phyloP scores from a whole-genome alignment of 2,797 vertebrate species.

The Glyptemys insculpta region DNA sequence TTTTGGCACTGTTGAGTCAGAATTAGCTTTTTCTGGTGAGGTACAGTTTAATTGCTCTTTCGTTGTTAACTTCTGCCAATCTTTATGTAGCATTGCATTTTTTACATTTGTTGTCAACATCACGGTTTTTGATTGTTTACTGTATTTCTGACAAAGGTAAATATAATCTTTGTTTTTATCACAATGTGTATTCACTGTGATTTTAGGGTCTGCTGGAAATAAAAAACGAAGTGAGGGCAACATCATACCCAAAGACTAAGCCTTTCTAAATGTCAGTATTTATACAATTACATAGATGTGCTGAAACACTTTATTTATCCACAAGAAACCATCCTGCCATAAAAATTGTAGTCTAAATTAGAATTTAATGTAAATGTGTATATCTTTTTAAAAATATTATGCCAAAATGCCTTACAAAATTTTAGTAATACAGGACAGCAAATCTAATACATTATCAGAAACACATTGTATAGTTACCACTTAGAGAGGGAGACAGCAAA shows the following conservation, averaged over 20 bases:
- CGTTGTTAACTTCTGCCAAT: neutral
- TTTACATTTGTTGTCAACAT: neutral
- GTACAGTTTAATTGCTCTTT: neutral
- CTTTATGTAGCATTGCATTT: accelerated
- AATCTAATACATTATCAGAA: neutral
- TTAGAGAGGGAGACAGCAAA: neutral
- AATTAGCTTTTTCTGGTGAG: neutral
- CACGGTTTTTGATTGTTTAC: neutral
- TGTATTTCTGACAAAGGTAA: neutral
- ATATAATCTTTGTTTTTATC: neutral
- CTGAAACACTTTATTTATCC: neutral
- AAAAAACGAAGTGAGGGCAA: neutral
- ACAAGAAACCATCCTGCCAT: neutral
- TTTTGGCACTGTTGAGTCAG: neutral
- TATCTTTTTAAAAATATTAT: neutral
- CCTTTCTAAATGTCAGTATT: neutral
- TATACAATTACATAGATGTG: neutral
- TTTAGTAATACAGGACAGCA: neutral
- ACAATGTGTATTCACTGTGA: neutral
- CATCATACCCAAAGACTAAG: neutral
- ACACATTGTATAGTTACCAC: neutral
- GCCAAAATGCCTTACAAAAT: neutral
- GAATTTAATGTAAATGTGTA: no score
- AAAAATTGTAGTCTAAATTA: neutral
- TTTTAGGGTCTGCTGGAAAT: neutral